A percentile compares a stretch with the other conserved stretches of the same genome.
Evolutionary conservation across 2,888 invertebrate genomes (phyloP).

Genomic region (Julus scanicus): DNA sequence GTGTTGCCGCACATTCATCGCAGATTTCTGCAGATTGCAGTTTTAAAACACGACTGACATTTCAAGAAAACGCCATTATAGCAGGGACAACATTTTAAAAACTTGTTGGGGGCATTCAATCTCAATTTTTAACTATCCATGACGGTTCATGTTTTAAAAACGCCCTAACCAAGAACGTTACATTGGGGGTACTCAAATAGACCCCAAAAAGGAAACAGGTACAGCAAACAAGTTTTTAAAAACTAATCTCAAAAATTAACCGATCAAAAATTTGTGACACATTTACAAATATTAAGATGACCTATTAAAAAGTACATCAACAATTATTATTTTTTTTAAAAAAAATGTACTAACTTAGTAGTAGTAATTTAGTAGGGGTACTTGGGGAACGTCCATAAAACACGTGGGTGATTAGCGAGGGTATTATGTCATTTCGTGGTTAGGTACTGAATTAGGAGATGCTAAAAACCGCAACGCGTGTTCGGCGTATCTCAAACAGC

Average conservation of each 20-base stretch:
- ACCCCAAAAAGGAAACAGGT: too few species aligned
- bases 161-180: too few species aligned
- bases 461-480: background rate
- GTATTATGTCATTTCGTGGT: background rate
- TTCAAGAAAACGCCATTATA: background rate
- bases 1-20: background rate
- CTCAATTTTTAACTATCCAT: background rate
- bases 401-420: background rate
- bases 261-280: too few species aligned
- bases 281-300: too few species aligned
- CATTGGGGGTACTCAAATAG: too few species aligned
- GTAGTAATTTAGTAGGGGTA: background rate
- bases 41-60: background rate
- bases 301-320: background rate
- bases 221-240: too few species aligned
- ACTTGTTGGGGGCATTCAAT: background rate
- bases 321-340: too few species aligned
- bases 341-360: too few species aligned
- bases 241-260: too few species aligned
- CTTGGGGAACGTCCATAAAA: background rate
- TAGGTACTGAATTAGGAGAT: background rate
- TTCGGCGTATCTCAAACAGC: conserved; percentile 20
- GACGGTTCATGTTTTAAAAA: too few species aligned
- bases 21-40: background rate
- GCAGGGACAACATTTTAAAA: background rate